Percentiles rank a stretch among this genome's conserved stretches.
Evolutionary conservation across 2,113 vertebrate genomes (phyloP).

Genomic region (Syngnathus floridae): DNA sequence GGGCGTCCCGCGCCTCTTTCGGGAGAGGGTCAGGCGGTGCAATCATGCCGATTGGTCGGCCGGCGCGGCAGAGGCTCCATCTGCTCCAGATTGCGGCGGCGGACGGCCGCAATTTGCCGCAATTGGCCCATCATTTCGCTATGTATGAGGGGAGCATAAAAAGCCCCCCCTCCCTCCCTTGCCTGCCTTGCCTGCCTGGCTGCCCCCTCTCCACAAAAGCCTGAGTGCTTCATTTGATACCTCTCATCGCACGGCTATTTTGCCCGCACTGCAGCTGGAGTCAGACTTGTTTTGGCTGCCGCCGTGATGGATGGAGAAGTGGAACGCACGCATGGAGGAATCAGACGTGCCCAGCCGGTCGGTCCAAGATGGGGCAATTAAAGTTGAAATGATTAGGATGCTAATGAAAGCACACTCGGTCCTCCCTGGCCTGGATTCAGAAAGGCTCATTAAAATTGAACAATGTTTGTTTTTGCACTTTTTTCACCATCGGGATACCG

Average conservation of each 20-base stretch:
- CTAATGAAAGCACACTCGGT: background rate
- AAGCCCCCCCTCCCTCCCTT: conserved; percentile 25
- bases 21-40: conserved; percentile 5
- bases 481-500: too few relatives aligned
- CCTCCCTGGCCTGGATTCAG: too few relatives aligned
- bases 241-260: conserved; percentile 38
- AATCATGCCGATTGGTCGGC: conserved; percentile 39
- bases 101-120: conserved; percentile 61
- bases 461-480: too few relatives aligned
- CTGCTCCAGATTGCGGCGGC: conserved; percentile 51
- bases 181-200: conserved; percentile 16
- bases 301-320: background rate
- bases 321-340: background rate
- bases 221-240: conserved; percentile 46
- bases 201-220: conserved; percentile 35
- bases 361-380: background rate
- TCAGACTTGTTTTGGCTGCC: background rate
- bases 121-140: conserved; percentile 60
- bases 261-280: conserved; percentile 6
- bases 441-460: too few relatives aligned
- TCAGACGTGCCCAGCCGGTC: background rate
- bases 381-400: conserved; percentile 2
- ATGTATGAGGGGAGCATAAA: conserved; percentile 50
- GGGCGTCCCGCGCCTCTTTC: conserved; percentile 9
- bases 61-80: conserved; percentile 49